phyloP scores from a whole-genome alignment of 2,113 vertebrate genomes.

The Planiliza haematocheilus region DNA sequence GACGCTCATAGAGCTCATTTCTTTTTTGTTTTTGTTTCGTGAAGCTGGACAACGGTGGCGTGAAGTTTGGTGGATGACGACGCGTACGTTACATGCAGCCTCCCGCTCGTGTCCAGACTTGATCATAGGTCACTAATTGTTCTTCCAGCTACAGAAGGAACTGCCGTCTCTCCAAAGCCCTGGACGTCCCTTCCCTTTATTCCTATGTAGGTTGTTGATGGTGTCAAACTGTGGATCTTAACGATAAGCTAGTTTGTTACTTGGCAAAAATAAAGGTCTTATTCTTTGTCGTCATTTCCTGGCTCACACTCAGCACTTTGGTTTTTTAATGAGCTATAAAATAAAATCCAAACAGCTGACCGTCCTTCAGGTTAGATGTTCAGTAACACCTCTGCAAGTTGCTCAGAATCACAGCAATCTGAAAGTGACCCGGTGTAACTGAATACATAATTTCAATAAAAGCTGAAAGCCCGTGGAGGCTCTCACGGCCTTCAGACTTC shows the following conservation, averaged over 20 bases:
- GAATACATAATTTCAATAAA: slow-evolving; percentile 1
- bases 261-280: slow-evolving; percentile 58
- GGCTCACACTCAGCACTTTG: slow-evolving; percentile 36
- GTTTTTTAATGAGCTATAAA: slow-evolving; percentile 15
- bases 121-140: slow-evolving; percentile 33
- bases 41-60: slow-evolving; percentile 19
- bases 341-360: background rate
- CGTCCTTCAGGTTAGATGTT: too few species aligned
- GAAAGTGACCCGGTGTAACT: slow-evolving; percentile 11
- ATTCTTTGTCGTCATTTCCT: slow-evolving; percentile 32
- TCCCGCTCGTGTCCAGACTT: slow-evolving; percentile 2
- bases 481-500: background rate
- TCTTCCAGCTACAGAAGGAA: slow-evolving; percentile 60
- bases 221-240: slow-evolving; percentile 61
- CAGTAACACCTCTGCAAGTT: background rate
- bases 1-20: background rate
- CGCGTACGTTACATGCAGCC: background rate
- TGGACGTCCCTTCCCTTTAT: slow-evolving; percentile 39
- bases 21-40: background rate
- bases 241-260: slow-evolving; percentile 74
- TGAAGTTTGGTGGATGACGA: background rate
- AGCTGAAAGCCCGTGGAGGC: background rate
- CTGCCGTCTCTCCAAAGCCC: slow-evolving; percentile 10
- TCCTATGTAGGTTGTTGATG: slow-evolving; percentile 36
- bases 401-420: background rate